Conservation (phyloP, 1,140 invertebrate genomes). For the Bombus fervidus region DNA sequence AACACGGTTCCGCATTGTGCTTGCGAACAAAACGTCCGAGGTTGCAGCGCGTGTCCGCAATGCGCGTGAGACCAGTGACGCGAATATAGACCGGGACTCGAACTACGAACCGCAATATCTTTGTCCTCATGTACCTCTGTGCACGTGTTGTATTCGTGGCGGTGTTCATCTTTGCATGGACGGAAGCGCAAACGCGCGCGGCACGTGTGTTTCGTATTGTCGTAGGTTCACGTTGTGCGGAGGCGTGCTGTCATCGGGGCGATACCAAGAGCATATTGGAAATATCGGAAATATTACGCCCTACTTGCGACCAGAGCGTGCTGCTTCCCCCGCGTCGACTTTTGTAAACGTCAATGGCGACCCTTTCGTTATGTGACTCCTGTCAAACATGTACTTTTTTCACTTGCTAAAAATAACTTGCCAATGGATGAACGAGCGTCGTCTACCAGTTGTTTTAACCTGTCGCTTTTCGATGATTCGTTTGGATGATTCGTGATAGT, state of each 20-base stretch:
- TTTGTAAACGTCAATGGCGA: conserved; percentile 49
- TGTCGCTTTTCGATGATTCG: background rate
- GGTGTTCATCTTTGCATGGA: background rate
- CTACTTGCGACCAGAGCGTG: conserved; percentile 59
- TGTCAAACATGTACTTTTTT: conserved; percentile 38
- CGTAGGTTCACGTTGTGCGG: background rate
- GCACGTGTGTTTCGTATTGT: background rate
- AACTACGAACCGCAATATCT: conserved; percentile 34
- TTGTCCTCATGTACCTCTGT: conserved; percentile 11
- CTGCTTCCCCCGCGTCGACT: conserved; percentile 2
- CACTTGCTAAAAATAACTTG: conserved; percentile 19
- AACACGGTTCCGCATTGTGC: conserved; percentile 54
- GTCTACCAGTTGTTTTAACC: background rate
- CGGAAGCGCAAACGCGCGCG: background rate
- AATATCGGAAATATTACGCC: conserved; percentile 73
- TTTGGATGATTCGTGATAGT: background rate
- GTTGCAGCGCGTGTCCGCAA: conserved; percentile 43
- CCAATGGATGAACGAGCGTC: conserved; percentile 2
- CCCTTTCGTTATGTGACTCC: conserved; percentile 31
- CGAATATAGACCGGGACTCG: conserved; percentile 21
- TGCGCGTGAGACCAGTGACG: background rate
- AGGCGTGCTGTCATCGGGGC: conserved; percentile 40
- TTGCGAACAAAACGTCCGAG: conserved; percentile 56
- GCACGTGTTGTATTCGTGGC: background rate
- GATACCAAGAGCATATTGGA: conserved; percentile 60